phyloP scores from a whole-genome alignment of 2,888 invertebrate species.

The Podotricha telesiphe region DNA sequence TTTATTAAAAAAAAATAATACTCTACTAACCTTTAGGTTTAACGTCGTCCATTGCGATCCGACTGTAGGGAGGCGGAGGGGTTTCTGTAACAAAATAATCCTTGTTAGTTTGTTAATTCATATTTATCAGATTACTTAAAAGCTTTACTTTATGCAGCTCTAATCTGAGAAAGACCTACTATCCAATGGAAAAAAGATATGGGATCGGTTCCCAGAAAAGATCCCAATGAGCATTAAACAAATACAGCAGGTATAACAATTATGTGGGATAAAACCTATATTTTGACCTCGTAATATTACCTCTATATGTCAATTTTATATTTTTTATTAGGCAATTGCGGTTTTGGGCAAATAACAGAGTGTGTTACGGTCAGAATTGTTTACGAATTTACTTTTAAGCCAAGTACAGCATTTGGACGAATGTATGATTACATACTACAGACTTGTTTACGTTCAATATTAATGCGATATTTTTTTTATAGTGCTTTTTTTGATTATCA shows the following conservation, averaged over 20 bases:
- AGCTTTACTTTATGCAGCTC: not conserved
- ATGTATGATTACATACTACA: constrained; percentile 2
- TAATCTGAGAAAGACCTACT: not conserved
- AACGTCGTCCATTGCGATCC: constrained; percentile 88
- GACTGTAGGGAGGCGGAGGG: constrained; percentile 93
- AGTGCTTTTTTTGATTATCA: not conserved
- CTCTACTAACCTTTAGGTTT: constrained; percentile 89
- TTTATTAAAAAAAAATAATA: no score
- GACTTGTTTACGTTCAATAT: not conserved
- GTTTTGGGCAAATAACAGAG: constrained; percentile 19
- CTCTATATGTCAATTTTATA: constrained; percentile 27
- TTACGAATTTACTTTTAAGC: not conserved
- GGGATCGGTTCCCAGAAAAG: constrained; percentile 47
- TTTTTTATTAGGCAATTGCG: constrained; percentile 18
- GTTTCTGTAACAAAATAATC: constrained; percentile 85
- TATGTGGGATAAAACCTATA: constrained; percentile 67
- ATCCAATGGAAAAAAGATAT: not conserved
- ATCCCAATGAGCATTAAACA: constrained; percentile 61
- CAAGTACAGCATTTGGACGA: not conserved
- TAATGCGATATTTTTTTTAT: not conserved
- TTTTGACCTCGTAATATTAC: constrained; percentile 64
- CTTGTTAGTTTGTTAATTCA: constrained; percentile 6
- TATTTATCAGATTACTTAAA: constrained; percentile 7
- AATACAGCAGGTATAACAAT: constrained; percentile 73
- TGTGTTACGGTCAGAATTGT: not conserved